Base-by-base conservation (phyloP, 1,140 invertebrate genomes). In the Drosophila orena region DNA sequence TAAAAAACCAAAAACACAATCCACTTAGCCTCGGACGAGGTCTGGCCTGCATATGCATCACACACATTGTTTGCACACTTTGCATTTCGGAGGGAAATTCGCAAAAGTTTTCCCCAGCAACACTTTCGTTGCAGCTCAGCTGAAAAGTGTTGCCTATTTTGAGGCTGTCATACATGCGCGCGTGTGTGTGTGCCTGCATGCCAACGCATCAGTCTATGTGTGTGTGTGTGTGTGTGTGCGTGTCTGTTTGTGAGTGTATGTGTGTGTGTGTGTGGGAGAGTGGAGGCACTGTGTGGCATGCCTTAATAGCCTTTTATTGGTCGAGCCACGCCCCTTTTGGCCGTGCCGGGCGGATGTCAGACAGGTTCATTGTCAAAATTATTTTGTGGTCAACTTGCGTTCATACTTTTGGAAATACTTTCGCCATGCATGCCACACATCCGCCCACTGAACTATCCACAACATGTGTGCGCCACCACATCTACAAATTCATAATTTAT, bases 31-130 rank as follows among this genome's bases (percentile, higher is more conserved):
- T 49, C 57, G 69, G 55, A 65, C 58, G 47, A 65, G 60, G 44
- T 64, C 60, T 62, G 65, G 37, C 56, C 53, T 62, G 77, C 72
- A 77, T 79, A 89, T 88, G 78, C 83, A 81, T 76, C 79, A 72
- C 79, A 77, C 76, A 78, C 77, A 89, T 89, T 89, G 84, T 89
- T 89, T 80, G 85, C 85, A 84, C 85, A 89, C 85, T 89, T 89
- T 89, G 84, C 77, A 89, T 89, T 89, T 86, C 70, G 84, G 64
- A 69, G 68, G 88, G 77, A 84, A 89, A 80, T 89, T 80, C 55
- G 65, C 49, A 69, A 77, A 88, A 86, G 77, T 77, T 89, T 88
- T 79, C 72, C 84, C 84, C 56, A 75, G 61, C 70, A 83, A 86
- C 81, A 86, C 81, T 86, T 86, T 69, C 83, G 38, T 54, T 81